phyloP scores from a whole-genome alignment of 2,888 invertebrate genomes.

The Parnassius orleans region DNA sequence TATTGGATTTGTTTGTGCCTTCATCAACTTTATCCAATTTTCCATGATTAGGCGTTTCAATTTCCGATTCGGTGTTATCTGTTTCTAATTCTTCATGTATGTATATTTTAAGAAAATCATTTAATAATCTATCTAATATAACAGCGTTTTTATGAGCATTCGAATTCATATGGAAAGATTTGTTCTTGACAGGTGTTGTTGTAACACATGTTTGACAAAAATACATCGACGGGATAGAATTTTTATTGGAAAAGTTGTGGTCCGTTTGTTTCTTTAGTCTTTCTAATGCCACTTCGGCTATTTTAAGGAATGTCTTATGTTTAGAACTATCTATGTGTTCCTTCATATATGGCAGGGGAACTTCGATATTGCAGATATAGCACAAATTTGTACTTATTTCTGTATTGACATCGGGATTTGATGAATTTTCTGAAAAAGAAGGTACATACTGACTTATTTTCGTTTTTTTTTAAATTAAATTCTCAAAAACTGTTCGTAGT shows the following conservation, averaged over 20 bases:
- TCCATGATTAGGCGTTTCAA: neutral
- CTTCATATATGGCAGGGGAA: conserved; percentile 8
- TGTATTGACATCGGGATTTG: neutral
- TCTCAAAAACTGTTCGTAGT: too few relatives aligned
- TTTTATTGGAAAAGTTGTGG: neutral
- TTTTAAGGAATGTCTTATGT: conserved; percentile 11
- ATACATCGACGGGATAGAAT: neutral
- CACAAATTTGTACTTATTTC: neutral
- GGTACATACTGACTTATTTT: neutral
- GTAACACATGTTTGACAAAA: conserved; percentile 13
- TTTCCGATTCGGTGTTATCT: neutral
- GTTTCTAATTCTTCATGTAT: neutral
- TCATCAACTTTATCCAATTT: neutral
- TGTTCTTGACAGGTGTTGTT: conserved; percentile 2
- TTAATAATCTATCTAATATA: conserved; percentile 11
- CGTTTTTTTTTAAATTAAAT: too few relatives aligned
- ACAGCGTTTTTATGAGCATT: conserved; percentile 14
- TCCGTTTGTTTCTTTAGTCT: conserved; percentile 13
- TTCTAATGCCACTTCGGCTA: conserved; percentile 13
- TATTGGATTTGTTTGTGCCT: neutral
- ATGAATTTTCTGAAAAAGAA: neutral
- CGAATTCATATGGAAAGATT: conserved; percentile 3
- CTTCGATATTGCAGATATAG: conserved; percentile 19
- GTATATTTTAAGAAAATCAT: conserved; percentile 11
- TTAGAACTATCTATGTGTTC: conserved; percentile 12